phyloP scores from a whole-genome alignment of 2,797 vertebrate genomes.

The Hydrolagus colliei region DNA sequence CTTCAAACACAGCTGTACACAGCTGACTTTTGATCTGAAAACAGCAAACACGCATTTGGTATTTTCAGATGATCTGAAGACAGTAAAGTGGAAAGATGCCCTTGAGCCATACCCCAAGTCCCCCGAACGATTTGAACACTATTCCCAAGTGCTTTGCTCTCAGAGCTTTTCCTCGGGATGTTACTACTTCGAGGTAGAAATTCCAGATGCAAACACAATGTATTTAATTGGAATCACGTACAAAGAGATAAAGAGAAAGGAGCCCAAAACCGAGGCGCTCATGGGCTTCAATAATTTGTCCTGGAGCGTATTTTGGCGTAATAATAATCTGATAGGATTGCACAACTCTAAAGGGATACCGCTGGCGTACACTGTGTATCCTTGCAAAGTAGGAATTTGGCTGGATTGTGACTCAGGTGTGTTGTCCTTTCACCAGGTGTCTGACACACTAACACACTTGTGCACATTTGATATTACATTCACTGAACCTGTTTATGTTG shows the following conservation, averaged over 20 bases:
- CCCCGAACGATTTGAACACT: neutral
- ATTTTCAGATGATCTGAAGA: neutral
- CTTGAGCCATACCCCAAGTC: constrained; percentile 1
- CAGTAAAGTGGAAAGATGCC: neutral
- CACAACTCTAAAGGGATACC: neutral
- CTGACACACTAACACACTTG: neutral
- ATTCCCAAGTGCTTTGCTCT: neutral
- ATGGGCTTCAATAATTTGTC: neutral
- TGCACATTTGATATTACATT: neutral
- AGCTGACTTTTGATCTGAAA: neutral
- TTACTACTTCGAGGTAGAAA: neutral
- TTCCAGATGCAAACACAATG: neutral
- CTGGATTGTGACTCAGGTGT: neutral
- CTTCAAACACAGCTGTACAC: neutral
- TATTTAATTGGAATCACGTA: neutral
- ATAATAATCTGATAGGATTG: neutral
- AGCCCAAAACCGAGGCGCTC: no score
- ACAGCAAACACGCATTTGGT: neutral
- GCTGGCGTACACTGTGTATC: neutral
- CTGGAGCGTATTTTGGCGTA: neutral
- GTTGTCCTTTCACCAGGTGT: constrained; percentile 1
- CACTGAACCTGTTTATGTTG: neutral
- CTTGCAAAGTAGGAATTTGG: neutral
- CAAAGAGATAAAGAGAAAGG: neutral
- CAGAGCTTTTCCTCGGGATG: constrained; percentile 15